Base-by-base conservation (phyloP, 1,140 invertebrate genomes). In the Procambarus clarkii region DNA sequence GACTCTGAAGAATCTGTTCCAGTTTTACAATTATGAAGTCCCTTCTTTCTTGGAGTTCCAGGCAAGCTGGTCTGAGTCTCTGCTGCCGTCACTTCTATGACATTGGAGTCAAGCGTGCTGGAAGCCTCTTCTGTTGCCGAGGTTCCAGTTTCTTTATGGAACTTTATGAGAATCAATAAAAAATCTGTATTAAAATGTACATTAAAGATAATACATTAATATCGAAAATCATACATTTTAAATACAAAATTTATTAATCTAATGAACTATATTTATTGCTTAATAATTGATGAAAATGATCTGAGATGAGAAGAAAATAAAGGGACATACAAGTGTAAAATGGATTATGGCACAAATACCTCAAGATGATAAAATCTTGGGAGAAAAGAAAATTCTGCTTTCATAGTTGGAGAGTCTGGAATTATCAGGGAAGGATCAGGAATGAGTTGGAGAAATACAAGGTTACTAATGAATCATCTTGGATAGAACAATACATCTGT, bases 51-150 rank as follows among this genome's bases (percentile, higher is more conserved):
- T n/a, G 93, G 93, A 34, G 93, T 93, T 9, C 88, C 89, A 4
- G 93, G 93, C 46, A 90, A 74, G 44, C 88, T 89, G 9, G 91
- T 92, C 69, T 93, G 88, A 9, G 93, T 92, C 77, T 93, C 92
- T 24, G 92, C 86, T 44, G 81, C 93, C 54, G 93, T 92, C 34
- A 92, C 89, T 64, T 92, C 93, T 50, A 91, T 86, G 1, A 92
- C 54, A 74, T 90, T 87, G n/a, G 84, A 50, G 44, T 91, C 90
- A 79, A 3, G 2, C 9, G 34, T 74, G 24, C 24, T 74, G 5
- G 69, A 8, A 34, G 21, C 11, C 5, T 5, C 24, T 34, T 74
- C 69, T 74, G 69, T 34, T 74, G n/a, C 5, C 34, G 24, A 34
- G n/a, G n/a, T 8, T 34, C 2, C 3, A 74, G n/a, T 74, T 74